Conservation (phyloP, 2,888 invertebrate genomes). For the Hoplodrina ambigua region DNA sequence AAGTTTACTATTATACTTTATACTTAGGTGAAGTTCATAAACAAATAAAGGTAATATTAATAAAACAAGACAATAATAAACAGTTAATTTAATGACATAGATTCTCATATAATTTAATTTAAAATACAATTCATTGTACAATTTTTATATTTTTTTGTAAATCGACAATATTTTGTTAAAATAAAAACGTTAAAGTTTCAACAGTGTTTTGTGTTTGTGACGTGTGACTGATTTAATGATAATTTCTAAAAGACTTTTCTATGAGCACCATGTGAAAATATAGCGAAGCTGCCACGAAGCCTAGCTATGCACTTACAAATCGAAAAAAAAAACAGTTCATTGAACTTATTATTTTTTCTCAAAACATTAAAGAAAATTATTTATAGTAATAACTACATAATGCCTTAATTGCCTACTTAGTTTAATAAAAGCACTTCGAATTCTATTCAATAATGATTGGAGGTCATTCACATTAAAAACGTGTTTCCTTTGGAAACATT, state of each 20-base stretch:
- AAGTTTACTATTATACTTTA: slow-evolving; percentile 68
- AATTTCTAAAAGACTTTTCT: slow-evolving; percentile 5
- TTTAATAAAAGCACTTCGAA: slow-evolving; percentile 17
- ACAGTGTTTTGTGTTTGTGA: slow-evolving; percentile 19
- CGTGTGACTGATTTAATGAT: neutral
- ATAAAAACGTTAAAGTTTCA: slow-evolving; percentile 32
- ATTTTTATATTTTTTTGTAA: slow-evolving; percentile 46
- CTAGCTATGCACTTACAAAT: neutral
- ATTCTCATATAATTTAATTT: slow-evolving; percentile 45
- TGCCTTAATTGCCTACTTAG: neutral
- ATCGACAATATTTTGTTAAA: slow-evolving; percentile 19
- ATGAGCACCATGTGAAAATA: slow-evolving; percentile 39
- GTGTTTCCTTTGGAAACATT: neutral
- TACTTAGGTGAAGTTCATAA: slow-evolving; percentile 73
- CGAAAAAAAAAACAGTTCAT: neutral
- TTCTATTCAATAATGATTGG: neutral
- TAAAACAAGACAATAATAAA: slow-evolving; percentile 45
- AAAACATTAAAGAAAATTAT: neutral
- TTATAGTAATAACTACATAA: neutral
- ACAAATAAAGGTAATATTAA: slow-evolving; percentile 33
- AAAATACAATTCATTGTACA: slow-evolving; percentile 45
- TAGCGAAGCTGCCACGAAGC: slow-evolving; percentile 4
- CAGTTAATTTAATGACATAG: slow-evolving; percentile 59
- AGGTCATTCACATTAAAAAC: neutral
- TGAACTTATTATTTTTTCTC: neutral